Evolutionary conservation across 2,888 invertebrate species (phyloP), one percentile per base, ranked within the genome.

Genomic region (Acrocyrtus sp.): DNA sequence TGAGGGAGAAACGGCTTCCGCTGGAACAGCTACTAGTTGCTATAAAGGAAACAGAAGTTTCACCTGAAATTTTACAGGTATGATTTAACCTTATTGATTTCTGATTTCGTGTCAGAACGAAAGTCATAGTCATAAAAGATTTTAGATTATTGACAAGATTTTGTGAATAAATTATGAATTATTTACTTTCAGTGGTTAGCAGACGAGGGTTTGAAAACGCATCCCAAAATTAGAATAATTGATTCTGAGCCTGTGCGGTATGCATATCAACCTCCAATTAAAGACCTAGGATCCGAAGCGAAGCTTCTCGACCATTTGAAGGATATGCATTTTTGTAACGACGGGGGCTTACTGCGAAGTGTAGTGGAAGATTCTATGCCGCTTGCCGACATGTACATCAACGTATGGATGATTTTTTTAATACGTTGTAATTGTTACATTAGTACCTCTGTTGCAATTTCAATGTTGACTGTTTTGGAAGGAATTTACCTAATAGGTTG

Each of bases 231-330:
- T 17, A 22, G 43, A 4, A 2, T 15, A n/a, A 22, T 10, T 41
- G 41, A 39, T 54, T 10, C 29, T 27, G 17, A 24, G 19, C 12
- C 5, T 2, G 10, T 5, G 6, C 27, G 54, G 15, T 65, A 47
- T n/a, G 47, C 34, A 1, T 66, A 66, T 21, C 19, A 57, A 10
- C 66, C 66, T 2, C 66, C 66, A 2, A 8, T 66, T 8, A 26
- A 26, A 45, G 19, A 12, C 3, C 27, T 39, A n/a, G 5, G 2
- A 8, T 21, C 53, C 4, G 19, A 51, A 26, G 48, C 15, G 1
- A 19, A 3, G 3, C 62, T 62, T 6, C 41, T 62, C 5, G 29
- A 29, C 15, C 0, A 29, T 21, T 22, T 65, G 19, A 48, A 34
- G 12, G 1, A 5, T 1, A 47, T 6, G 39, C 22, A 48, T 48